These are phyloP conservation scores for Reticulitermes speratus DNA, from an alignment of 1,140 invertebrate genomes.

Conservation along the genomic window DNA sequence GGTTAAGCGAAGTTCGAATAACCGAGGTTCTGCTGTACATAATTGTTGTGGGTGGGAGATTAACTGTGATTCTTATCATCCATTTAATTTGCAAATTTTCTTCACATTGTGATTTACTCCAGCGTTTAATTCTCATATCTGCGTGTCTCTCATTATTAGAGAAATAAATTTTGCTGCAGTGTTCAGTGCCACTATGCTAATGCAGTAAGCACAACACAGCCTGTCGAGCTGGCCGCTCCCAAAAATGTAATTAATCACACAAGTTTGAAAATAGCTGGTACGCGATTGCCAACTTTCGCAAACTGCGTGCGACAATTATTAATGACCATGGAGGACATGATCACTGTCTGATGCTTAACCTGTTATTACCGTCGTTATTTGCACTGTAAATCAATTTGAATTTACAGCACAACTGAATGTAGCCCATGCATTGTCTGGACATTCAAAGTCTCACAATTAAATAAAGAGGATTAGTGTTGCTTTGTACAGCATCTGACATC, in stretches of 20 bases:
- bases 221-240: background rate
- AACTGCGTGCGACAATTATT: background rate
- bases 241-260: conserved; percentile 13
- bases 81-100: too few species aligned
- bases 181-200: background rate
- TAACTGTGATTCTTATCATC: too few species aligned
- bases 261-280: background rate
- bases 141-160: too few species aligned
- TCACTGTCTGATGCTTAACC: background rate
- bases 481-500: too few species aligned
- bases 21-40: too few species aligned
- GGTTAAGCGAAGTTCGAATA: too few species aligned
- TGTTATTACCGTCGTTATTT: background rate
- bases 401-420: background rate
- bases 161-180: background rate
- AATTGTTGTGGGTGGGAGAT: too few species aligned
- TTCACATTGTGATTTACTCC: too few species aligned
- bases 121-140: too few species aligned
- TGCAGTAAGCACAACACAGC: background rate
- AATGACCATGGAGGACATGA: background rate
- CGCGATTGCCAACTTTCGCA: background rate
- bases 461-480: too few species aligned
- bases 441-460: background rate
- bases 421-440: background rate
- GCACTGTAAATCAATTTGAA: conserved; percentile 2